phyloP scores from a whole-genome alignment of 2,113 vertebrate species.

The Glaucidium brasilianum region DNA sequence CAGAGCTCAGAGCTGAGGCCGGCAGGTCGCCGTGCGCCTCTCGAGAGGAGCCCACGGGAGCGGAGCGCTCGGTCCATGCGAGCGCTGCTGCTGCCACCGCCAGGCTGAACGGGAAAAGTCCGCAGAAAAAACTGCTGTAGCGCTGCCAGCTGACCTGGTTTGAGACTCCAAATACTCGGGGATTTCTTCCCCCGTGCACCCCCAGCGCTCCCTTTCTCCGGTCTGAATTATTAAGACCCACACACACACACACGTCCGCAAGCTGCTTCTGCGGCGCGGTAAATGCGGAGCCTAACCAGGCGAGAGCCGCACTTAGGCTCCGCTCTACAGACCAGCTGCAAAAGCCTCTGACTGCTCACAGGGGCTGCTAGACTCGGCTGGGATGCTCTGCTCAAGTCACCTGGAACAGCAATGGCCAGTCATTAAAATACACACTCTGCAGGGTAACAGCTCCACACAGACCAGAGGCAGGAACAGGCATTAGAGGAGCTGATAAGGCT shows the following conservation, averaged over 20 bases:
- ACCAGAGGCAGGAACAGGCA: not conserved
- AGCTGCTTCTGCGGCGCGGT: not conserved
- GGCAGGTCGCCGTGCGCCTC: not conserved
- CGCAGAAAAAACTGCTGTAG: not conserved
- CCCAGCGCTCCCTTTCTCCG: not conserved
- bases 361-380: not conserved
- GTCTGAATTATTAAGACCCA: not conserved
- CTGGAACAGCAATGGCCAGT: not conserved
- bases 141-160: not conserved
- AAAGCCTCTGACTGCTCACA: not conserved
- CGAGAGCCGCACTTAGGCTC: fast-evolving
- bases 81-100: constrained; percentile 79
- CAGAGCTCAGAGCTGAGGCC: not conserved
- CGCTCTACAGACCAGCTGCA: fast-evolving
- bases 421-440: not conserved
- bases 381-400: not conserved
- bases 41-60: not conserved
- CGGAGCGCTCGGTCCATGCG: not conserved
- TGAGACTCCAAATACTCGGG: not conserved
- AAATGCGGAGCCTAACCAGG: not conserved
- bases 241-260: not conserved
- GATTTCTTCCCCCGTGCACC: fast-evolving
- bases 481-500: constrained; percentile 21
- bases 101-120: constrained; percentile 51
- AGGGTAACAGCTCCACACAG: not conserved